Base-by-base conservation (phyloP, 1,140 invertebrate species). In the Trachymyrmex septentrionalis region DNA sequence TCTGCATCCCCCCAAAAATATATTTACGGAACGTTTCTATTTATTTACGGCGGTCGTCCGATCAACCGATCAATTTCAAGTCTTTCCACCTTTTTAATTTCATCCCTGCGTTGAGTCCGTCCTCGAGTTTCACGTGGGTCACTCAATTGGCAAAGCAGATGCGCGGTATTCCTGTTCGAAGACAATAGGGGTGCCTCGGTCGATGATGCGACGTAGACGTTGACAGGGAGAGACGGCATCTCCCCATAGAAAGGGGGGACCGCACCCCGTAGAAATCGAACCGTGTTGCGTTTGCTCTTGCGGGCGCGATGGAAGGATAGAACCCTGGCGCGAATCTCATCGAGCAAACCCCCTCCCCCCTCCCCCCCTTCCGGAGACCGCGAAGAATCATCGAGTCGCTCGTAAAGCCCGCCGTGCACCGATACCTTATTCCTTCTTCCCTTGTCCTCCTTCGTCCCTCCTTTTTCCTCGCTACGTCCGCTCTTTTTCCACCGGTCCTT, bases 181-280 rank as follows among this genome's bases (percentile, higher is more conserved):
- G 87, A 90, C 89, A 90, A 90, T 87, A 75, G 89, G 73, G 30
- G n/a, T n/a, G n/a, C 63, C 57, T 21, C 55, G 88, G 80, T 87
- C 86, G 69, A 84, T 61, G 88, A 90, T 88, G 73, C 86, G 81
- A 73, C 57, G 64, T 24, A 48, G 80, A 67, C 57, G 85, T 14
- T 14, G 34, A 34, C 21, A 64, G 27, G 66, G 86, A 57, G 85
- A 57, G 72, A 55, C 53, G 78, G n/a, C n/a, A 93, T 92, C 90
- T 91, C 87, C 91, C 87, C 91, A 92, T 92, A 92, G 91, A 92
- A 91, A 93, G 88, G 86, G 88, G 86, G 87, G 91, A 86, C 88
- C 88, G 86, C 91, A 92, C 91, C 91, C 91, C 87, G 72, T 88
- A 88, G 88, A 91, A 90, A 86, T 87, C 85, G 86, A 89, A 89